Evolutionary conservation across 2,797 vertebrate genomes (phyloP), one percentile per base, ranked within the genome.

Genomic region (Percopsis omiscomaycus): DNA sequence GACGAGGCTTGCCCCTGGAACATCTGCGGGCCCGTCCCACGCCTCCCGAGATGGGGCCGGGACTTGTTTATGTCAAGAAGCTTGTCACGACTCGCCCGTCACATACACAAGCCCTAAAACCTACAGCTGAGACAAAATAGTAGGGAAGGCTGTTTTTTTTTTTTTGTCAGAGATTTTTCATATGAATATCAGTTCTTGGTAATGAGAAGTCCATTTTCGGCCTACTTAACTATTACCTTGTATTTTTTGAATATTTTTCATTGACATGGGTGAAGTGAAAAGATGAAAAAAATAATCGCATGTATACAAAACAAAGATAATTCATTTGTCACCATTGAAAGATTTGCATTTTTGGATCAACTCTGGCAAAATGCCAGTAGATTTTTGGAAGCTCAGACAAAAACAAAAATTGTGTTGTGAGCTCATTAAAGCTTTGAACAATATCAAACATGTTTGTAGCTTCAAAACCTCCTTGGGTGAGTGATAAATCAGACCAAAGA

Each of bases 21-120:
- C 95, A 98, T 98, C 95, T 98, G 95, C 93, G 94, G 91, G 90
- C 92, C 93, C 93, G 93, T 93, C 95, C 94, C 92, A 93, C 95
- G 94, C 95, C 91, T 93, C 90, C 89, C 89, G 91, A 93, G 94
- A 94, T 93, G 93, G 93, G 91, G 96, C 95, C 89, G 94, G 94
- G 95, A 95, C 96, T 95, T 97, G 96, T 98, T 97, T 96, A 89
- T 95, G 93, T 94, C 93, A 92, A 83, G 70, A 57, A 91, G 90
- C 97, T 83, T 98, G 96, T 96, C 91, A 69, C 67, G 89, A 95
- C 97, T 94, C 79, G 96, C 92, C 89, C 68, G 64, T 81, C 83
- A 86, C 84, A 73, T 88, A 91, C 91, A 91, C 86, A 81, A 91
- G 86, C 83, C 84, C 82, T 89, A 61, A 85, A 83, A 90, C 83